These are phyloP conservation scores for Mycalesis mineus DNA, from an alignment of 2,888 invertebrate species.

Conservation along the genomic window DNA sequence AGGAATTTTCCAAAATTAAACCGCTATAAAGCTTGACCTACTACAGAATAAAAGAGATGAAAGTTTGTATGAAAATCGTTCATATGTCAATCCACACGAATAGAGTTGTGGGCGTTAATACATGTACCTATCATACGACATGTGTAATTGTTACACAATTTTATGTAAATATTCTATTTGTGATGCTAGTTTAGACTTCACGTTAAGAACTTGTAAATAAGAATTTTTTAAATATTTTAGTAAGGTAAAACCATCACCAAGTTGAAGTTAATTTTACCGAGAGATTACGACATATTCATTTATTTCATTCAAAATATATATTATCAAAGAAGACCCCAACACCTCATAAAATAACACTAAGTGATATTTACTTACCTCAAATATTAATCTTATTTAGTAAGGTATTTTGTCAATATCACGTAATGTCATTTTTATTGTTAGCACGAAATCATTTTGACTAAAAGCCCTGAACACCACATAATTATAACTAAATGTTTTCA, in stretches of 20 bases:
- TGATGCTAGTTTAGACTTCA: no score
- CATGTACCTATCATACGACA: no score
- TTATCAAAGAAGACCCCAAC: not conserved
- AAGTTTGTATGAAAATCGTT: no score
- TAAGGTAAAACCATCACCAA: not conserved
- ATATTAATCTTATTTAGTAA: not conserved
- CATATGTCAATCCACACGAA: no score
- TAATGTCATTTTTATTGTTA: not conserved
- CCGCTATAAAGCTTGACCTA: no score
- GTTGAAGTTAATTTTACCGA: not conserved
- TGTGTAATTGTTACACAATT: no score
- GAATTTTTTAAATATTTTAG: not conserved
- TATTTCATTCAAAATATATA: not conserved
- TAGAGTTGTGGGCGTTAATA: no score
- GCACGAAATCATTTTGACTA: not conserved
- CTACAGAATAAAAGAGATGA: no score
- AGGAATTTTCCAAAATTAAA: no score
- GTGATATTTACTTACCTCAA: not conserved
- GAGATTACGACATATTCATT: not conserved
- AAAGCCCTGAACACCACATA: not conserved
- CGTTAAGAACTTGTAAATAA: no score
- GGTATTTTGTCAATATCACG: not conserved
- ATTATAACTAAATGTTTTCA: not conserved
- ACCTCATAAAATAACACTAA: slow-evolving; percentile 3
- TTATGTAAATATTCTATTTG: no score